A percentile compares a stretch with the other conserved stretches of the same genome.
Conservation (phyloP, 2,113 vertebrate genomes). For the Polypterus senegalus region DNA sequence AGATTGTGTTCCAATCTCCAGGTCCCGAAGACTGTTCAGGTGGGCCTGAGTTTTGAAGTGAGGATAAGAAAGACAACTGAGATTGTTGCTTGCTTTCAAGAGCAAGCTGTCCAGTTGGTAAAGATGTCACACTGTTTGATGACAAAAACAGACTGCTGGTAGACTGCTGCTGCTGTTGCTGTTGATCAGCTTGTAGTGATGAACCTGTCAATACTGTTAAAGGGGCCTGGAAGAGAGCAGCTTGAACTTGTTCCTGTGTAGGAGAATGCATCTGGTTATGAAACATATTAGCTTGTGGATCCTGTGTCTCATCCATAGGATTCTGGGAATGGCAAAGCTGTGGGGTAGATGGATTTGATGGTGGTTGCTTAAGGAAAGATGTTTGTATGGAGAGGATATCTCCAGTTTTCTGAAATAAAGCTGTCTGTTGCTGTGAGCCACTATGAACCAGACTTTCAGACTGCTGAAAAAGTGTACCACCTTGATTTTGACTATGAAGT, state of each 20-base stretch:
- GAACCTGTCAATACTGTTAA: constrained; percentile 70
- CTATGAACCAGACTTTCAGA: constrained; percentile 51
- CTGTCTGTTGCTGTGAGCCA: constrained; percentile 59
- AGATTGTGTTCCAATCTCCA: constrained; percentile 48
- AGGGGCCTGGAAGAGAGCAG: constrained; percentile 71
- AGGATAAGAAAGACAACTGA: constrained; percentile 75
- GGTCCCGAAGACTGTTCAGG: constrained; percentile 39
- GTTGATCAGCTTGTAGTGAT: constrained; percentile 58
- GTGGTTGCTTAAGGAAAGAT: constrained; percentile 73
- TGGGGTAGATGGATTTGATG: constrained; percentile 60
- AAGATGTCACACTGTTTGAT: constrained; percentile 53
- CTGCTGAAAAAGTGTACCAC: constrained; percentile 62
- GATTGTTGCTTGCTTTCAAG: constrained; percentile 50
- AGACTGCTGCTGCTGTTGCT: constrained; percentile 55
- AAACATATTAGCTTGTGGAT: constrained; percentile 60
- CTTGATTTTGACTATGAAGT: constrained; percentile 61
- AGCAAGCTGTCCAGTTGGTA: constrained; percentile 54
- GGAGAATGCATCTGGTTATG: constrained; percentile 62
- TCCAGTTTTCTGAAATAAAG: constrained; percentile 73
- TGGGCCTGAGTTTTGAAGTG: constrained; percentile 39
- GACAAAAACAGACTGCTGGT: constrained; percentile 71
- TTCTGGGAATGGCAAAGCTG: constrained; percentile 76
- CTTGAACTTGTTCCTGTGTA: constrained; percentile 78
- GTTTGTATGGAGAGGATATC: constrained; percentile 81
- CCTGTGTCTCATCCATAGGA: constrained; percentile 65